Percentiles rank a stretch among this genome's conserved stretches.
phyloP scores from a whole-genome alignment of 2,797 vertebrate species.

The Furcifer pardalis region DNA sequence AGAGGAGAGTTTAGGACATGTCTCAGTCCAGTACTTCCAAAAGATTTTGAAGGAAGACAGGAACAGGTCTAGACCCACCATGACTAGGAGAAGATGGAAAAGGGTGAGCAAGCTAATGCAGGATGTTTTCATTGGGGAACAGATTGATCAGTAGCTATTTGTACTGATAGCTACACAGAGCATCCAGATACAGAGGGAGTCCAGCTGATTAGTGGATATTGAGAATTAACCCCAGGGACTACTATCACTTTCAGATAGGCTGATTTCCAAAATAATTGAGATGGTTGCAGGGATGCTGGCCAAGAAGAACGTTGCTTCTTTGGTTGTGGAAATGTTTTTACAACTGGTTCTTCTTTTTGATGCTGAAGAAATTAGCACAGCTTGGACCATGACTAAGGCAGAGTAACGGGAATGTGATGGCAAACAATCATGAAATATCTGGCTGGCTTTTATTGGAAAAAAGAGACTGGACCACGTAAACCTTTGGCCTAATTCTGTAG shows the following conservation, averaged over 20 bases:
- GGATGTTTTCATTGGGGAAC: not conserved
- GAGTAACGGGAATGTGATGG: conserved; percentile 7
- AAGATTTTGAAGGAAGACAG: not conserved
- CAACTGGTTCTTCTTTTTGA: not conserved
- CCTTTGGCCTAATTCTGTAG: not conserved
- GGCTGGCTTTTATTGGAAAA: not conserved
- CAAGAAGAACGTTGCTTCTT: not conserved
- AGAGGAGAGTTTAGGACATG: not conserved
- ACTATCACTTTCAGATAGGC: not conserved
- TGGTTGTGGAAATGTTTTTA: conserved; percentile 7
- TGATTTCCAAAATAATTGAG: not conserved
- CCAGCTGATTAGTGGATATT: not conserved
- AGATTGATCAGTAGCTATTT: not conserved
- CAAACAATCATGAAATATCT: conserved; percentile 6
- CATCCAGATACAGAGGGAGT: not conserved
- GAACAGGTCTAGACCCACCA: not conserved
- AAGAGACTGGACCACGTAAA: not conserved
- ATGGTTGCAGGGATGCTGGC: not conserved
- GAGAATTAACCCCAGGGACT: not conserved
- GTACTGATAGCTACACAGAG: not conserved
- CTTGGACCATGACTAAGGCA: not conserved
- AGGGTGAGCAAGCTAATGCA: not conserved
- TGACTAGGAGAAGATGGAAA: not conserved
- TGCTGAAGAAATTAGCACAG: not conserved
- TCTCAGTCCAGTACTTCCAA: not conserved